Base-by-base conservation (phyloP, 2,113 vertebrate species). In the Phrynosoma platyrhinos region DNA sequence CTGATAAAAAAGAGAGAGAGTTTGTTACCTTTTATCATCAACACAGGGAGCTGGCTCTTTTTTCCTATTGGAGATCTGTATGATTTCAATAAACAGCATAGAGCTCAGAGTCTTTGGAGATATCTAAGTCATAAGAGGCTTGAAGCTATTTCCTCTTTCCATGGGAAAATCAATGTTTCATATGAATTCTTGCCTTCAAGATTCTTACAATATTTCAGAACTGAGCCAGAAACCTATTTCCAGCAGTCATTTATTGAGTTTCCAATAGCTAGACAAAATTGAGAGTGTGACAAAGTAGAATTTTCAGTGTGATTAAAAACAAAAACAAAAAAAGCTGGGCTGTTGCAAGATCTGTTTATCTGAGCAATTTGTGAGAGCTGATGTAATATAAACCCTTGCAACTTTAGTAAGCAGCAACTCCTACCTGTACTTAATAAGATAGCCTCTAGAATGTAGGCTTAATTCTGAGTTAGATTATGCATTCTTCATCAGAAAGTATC, bases 1-100 rank as follows among this genome's bases (percentile, higher is more conserved):
- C 92, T 94, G 92, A 89, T 91, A 88, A 91, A 90, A 58, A 58
- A 58, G 10, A 58, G 36, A 36, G 36, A 62, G 91, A 83, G 78
- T 1, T 0, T 79, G 85, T 84, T 82, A 85, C 42, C 55, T 91
- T 69, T 5, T 66, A 66, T n/a, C 36, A 85, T 89, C 80, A 87
- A 85, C 75, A 91, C 89, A 0, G 0, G 40, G 87, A 75, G 68
- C 78, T 82, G 86, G 47, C 62, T 1, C 9, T 4, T n/a, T 23
- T 20, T 47, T 30, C 66, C 0, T 88, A 55, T 90, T 83, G 83
- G 81, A 93, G 91, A 89, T 90, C 85, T 91, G 86, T 55, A n/a
- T 82, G 79, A 25, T 87, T 71, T 32, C 89, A 90, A 90, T 92
- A 86, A 74, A 78, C 79, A 23, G 13, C 9, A 25, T 64, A 76